Base-by-base conservation (phyloP, 1,140 invertebrate genomes). In the Atta texana region DNA sequence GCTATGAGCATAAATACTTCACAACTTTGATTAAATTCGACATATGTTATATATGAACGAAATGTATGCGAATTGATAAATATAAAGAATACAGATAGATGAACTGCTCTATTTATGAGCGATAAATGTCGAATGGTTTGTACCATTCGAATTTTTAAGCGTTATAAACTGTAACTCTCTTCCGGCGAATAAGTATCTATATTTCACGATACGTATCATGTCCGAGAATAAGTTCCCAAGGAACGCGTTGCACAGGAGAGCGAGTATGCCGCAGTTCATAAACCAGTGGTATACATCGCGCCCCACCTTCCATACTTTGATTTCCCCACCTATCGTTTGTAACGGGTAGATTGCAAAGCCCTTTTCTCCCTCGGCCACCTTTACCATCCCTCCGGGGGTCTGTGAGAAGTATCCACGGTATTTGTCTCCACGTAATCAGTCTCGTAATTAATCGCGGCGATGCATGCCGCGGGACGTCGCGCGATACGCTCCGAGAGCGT, bases 391-490 rank as follows among this genome's bases (percentile, higher is more conserved):
- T 64, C 87, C 75, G n/a, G 57, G 51, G 51, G 39, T 66, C 53
- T 34, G 75, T 75, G 89, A 74, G 77, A 88, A 80, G 81, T 87
- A 89, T 85, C 87, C 87, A 84, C 85, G 59, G 66, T 82, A 68
- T 90, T 88, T 90, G 82, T 92, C 87, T 49, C 31, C 55, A 72
- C 68, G 90, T 92, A 94, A 93, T 94, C 94, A 94, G 92, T 94
- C 91, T 93, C 88, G 92, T 93, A 94, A 94, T 94, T 94, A 94
- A 88, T 68, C 89, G 91, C 90, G 90, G 77, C 88, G 69, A 84
- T 74, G 80, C 80, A 84, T 75, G 69, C 55, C 80, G 55, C 39
- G 80, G 39, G 18, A 74, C 77, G 6, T 84, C 72, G 75, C 44
- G 53, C 49, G 88, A 88, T 61, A 66, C 74, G 69, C 51, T 64